A percentile compares a stretch with the other conserved stretches of the same genome.
Conservation (phyloP, 2,888 invertebrate species). For the Agrotis exclamationis region DNA sequence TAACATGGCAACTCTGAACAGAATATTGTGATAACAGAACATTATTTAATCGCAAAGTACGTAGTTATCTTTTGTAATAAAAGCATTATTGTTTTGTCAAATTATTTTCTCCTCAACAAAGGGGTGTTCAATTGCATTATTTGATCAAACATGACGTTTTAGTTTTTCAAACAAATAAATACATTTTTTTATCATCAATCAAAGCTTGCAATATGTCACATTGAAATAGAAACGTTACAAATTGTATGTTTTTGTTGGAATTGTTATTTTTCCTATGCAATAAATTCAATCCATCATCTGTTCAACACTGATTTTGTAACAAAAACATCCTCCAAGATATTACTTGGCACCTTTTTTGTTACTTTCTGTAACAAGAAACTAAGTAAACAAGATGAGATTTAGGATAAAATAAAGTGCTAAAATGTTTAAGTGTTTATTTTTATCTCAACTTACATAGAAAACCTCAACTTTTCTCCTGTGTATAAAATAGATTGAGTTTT, state of each 20-base stretch:
- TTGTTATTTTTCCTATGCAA: slow-evolving; percentile 32
- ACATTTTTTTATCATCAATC: slow-evolving; percentile 44
- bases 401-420: slow-evolving; percentile 1
- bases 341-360: slow-evolving; percentile 11
- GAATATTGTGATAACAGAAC: slow-evolving; percentile 22
- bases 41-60: slow-evolving; percentile 23
- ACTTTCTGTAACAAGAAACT: slow-evolving; percentile 19
- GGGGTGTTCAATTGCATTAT: neutral
- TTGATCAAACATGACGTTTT: slow-evolving; percentile 12
- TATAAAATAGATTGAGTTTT: neutral
- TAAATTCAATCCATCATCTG: slow-evolving; percentile 47
- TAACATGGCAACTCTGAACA: slow-evolving; percentile 11
- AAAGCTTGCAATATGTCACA: slow-evolving; percentile 28
- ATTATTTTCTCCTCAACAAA: neutral
- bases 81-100: slow-evolving; percentile 9
- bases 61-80: slow-evolving; percentile 22
- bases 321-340: slow-evolving; percentile 9
- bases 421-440: neutral
- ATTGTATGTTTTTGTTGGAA: slow-evolving; percentile 30
- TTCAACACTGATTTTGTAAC: slow-evolving; percentile 32
- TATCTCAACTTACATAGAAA: neutral
- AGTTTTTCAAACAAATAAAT: neutral
- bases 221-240: slow-evolving; percentile 34
- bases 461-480: neutral
- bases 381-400: slow-evolving; percentile 2